These are phyloP conservation scores for Phrynocephalus guinanensis DNA, from an alignment of 2,797 vertebrate species.

Conservation along the genomic window DNA sequence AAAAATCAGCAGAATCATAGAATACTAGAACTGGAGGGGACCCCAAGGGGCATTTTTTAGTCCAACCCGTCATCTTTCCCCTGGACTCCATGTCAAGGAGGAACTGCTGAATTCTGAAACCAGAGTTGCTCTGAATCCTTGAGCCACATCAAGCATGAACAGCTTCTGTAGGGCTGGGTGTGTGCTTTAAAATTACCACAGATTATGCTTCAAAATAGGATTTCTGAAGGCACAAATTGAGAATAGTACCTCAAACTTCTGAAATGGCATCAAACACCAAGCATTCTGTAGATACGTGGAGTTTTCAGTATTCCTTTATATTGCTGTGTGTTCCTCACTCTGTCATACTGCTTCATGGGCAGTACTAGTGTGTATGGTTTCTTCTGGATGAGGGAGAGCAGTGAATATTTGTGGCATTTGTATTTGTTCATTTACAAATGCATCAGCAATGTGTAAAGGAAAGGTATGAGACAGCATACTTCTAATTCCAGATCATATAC, in stretches of 20 bases:
- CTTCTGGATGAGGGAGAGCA: neutral
- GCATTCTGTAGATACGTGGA: neutral
- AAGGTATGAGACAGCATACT: neutral
- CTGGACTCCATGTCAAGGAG: slow-evolving; percentile 17
- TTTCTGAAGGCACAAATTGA: slow-evolving; percentile 35
- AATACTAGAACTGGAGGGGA: no score
- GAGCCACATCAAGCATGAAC: neutral
- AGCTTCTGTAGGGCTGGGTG: neutral
- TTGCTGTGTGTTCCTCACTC: neutral
- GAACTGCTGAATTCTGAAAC: neutral
- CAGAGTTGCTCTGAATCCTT: slow-evolving; percentile 11
- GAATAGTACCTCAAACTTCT: slow-evolving; percentile 60
- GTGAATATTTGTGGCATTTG: neutral
- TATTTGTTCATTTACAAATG: neutral
- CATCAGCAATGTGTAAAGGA: neutral
- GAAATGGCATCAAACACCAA: slow-evolving; percentile 48
- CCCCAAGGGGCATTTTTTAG: no score
- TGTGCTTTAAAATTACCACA: slow-evolving; percentile 21
- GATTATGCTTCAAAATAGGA: slow-evolving; percentile 20
- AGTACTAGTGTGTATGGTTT: neutral
- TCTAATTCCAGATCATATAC: neutral
- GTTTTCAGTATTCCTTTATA: neutral
- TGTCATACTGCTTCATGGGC: no score
- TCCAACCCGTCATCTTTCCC: neutral
- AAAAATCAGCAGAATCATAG: no score